Evolutionary conservation across 1,140 invertebrate genomes (phyloP).

Genomic region (Pseudomyrmex dendroicus): DNA sequence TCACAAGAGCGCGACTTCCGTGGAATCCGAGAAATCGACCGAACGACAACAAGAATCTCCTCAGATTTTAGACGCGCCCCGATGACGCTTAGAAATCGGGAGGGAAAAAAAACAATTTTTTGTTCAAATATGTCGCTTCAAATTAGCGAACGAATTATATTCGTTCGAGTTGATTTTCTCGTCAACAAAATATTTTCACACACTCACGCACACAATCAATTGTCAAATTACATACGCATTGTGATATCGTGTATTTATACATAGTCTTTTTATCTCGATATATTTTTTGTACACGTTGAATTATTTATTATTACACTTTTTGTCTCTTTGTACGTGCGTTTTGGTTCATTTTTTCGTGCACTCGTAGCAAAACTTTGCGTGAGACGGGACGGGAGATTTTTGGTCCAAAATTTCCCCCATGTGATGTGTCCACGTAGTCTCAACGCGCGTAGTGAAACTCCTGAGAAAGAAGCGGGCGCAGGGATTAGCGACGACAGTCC

Average conservation of each 20-base stretch:
- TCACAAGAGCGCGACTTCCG: constrained; percentile 20
- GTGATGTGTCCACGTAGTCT: too few relatives aligned
- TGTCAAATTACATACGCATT: not conserved
- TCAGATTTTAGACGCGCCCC: not conserved
- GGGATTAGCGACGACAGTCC: constrained; percentile 68
- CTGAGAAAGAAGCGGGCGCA: constrained; percentile 17
- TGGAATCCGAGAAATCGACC: not conserved
- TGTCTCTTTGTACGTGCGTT: not conserved
- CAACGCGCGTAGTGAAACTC: not conserved
- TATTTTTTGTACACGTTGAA: not conserved
- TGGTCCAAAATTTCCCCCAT: not conserved
- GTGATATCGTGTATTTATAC: constrained; percentile 11
- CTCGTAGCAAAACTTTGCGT: too few relatives aligned
- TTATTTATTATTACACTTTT: constrained; percentile 20
- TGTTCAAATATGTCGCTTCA: not conserved
- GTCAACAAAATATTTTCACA: not conserved
- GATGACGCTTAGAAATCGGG: not conserved
- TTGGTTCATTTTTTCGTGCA: not conserved
- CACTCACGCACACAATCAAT: too few relatives aligned
- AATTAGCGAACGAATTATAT: not conserved
- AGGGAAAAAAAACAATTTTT: not conserved
- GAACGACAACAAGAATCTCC: constrained; percentile 5
- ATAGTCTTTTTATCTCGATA: not conserved
- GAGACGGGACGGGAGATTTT: not conserved
- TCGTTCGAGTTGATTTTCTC: not conserved